Percentiles rank a stretch among this genome's conserved stretches.
Evolutionary conservation across 2,888 invertebrate species (phyloP).

Genomic region (Ectemnius lituratus): DNA sequence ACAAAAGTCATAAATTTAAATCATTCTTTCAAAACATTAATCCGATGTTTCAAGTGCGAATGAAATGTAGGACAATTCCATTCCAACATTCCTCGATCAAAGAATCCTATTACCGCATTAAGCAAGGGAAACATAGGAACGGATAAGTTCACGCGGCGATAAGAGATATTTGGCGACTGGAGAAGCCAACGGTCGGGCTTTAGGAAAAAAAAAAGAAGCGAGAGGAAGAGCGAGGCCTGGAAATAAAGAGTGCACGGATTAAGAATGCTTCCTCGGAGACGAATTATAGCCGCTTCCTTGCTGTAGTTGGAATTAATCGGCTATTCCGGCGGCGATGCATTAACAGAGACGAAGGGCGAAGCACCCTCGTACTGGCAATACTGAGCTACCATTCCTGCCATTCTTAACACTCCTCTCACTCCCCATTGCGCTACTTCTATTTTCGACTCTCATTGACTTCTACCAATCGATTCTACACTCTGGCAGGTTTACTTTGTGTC

Average conservation of each 20-base stretch:
- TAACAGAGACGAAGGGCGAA: constrained; percentile 67
- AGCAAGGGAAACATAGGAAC: too few species aligned
- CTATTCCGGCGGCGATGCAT: constrained; percentile 76
- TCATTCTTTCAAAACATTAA: too few species aligned
- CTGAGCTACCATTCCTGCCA: constrained; percentile 57
- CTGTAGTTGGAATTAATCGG: constrained; percentile 77
- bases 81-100: too few species aligned
- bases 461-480: too few species aligned
- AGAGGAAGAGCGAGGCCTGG: constrained; percentile 58
- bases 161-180: not conserved
- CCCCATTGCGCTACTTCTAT: constrained; percentile 53
- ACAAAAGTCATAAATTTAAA: too few species aligned
- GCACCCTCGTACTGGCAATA: constrained; percentile 40
- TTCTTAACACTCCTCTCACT: constrained; percentile 14
- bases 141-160: not conserved
- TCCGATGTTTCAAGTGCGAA: too few species aligned
- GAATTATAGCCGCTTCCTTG: constrained; percentile 77
- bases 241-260: constrained; percentile 76
- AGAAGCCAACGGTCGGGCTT: constrained; percentile 33
- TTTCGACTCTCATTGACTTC: constrained; percentile 18
- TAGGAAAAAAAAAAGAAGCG: constrained; percentile 31
- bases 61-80: too few species aligned
- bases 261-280: constrained; percentile 77
- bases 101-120: too few species aligned
- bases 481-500: too few species aligned